These are phyloP conservation scores for Callospermophilus lateralis DNA, from an alignment of 2,113 vertebrate genomes.

Conservation along the genomic window DNA sequence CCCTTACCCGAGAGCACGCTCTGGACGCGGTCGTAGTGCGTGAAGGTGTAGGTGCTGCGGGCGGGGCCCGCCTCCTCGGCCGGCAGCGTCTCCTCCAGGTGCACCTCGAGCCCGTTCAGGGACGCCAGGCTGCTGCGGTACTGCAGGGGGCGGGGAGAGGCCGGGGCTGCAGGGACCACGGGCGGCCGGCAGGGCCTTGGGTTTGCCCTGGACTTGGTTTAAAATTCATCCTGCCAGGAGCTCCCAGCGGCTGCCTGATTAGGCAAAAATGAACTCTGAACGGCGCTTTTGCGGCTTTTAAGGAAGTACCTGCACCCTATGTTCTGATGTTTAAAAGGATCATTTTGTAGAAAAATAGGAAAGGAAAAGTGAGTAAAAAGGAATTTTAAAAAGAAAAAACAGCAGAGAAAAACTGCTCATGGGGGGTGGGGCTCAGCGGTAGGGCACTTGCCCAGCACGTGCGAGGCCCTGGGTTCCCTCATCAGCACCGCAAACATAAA, in stretches of 20 bases:
- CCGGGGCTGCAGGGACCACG: fast-evolving
- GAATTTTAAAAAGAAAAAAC: background rate
- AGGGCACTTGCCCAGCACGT: no score
- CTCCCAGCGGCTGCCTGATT: fast-evolving
- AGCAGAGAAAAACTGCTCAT: background rate
- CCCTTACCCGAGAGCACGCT: conserved; percentile 92
- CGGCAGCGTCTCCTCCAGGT: conserved; percentile 91
- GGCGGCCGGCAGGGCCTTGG: background rate
- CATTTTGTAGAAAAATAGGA: background rate
- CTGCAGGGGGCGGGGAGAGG: conserved; percentile 79
- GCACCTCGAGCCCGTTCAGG: conserved; percentile 97
- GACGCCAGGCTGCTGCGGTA: conserved; percentile 97
- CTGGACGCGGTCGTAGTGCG: conserved; percentile 94
- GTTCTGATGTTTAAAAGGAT: background rate
- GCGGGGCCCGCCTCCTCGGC: conserved; percentile 57
- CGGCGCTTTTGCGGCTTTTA: background rate
- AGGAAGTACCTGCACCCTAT: background rate
- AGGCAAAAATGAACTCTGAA: background rate
- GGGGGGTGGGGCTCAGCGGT: no score
- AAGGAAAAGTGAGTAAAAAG: background rate
- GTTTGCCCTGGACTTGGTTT: fast-evolving
- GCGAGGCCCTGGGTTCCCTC: no score
- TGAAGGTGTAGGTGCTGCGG: conserved; percentile 90
- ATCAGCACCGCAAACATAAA: no score
- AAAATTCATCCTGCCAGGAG: background rate